Evolutionary conservation across 2,113 vertebrate genomes (phyloP).

Genomic region (Cottus gobio): DNA sequence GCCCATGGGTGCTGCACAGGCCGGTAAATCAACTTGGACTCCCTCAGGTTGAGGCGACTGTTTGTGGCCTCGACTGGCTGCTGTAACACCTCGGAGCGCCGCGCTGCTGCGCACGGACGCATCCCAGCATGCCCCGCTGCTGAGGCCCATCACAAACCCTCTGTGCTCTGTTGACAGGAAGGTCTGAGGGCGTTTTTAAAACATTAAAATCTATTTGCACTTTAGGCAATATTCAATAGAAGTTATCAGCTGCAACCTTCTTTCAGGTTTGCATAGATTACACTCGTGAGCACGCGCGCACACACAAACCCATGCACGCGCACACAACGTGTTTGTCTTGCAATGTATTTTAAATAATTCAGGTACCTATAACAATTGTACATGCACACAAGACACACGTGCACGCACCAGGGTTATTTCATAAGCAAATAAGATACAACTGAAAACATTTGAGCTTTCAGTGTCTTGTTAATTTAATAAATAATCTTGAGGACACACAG

Average conservation of each 20-base stretch:
- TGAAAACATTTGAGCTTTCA: slow-evolving; percentile 5
- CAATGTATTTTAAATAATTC: slow-evolving; percentile 49
- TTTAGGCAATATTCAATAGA: slow-evolving; percentile 3
- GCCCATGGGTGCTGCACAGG: slow-evolving; percentile 16
- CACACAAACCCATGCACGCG: slow-evolving; percentile 8
- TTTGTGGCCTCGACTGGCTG: slow-evolving; percentile 28
- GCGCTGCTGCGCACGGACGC: slow-evolving; percentile 20
- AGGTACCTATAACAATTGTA: slow-evolving; percentile 21
- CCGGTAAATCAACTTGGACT: slow-evolving; percentile 34
- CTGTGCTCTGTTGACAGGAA: not conserved
- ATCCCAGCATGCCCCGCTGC: slow-evolving; percentile 51
- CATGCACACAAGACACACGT: slow-evolving; percentile 1
- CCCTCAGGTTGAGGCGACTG: slow-evolving; percentile 1
- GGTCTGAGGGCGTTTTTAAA: not conserved
- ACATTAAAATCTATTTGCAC: slow-evolving; percentile 28
- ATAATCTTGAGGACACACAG: not conserved
- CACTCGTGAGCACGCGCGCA: slow-evolving; percentile 4
- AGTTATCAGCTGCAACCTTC: slow-evolving; percentile 22
- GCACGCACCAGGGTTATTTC: slow-evolving; percentile 19
- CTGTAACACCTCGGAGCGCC: slow-evolving; percentile 7
- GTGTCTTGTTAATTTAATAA: not conserved
- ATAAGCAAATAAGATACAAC: slow-evolving; percentile 29
- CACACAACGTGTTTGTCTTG: slow-evolving; percentile 56
- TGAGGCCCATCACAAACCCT: slow-evolving; percentile 19
- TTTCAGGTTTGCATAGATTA: slow-evolving; percentile 42